These are phyloP conservation scores for Sisyra nigra DNA, from an alignment of 2,888 invertebrate species.

Conservation along the genomic window DNA sequence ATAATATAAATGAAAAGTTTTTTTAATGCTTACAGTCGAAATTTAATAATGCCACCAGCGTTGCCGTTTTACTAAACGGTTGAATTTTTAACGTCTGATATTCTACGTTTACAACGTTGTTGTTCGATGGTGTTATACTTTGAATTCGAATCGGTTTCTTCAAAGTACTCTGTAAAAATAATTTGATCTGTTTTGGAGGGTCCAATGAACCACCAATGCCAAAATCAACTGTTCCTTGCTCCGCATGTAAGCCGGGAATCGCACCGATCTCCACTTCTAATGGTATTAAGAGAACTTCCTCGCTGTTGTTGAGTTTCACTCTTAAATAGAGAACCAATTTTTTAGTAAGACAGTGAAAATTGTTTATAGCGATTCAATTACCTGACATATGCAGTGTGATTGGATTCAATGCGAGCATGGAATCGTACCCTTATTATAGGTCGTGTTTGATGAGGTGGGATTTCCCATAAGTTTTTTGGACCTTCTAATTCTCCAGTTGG, in stretches of 20 bases:
- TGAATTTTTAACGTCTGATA: constrained; percentile 48
- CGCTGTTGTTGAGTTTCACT: constrained; percentile 51
- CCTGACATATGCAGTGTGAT: constrained; percentile 74
- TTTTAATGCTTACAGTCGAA: constrained; percentile 45
- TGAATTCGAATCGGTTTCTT: constrained; percentile 49
- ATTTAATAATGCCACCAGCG: constrained; percentile 47
- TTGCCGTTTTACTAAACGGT: constrained; percentile 41
- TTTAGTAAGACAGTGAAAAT: not conserved
- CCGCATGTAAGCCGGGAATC: constrained; percentile 56
- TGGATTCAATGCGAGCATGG: constrained; percentile 57
- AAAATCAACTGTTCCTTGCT: constrained; percentile 65
- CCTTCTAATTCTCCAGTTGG: constrained; percentile 65
- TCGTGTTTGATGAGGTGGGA: constrained; percentile 77
- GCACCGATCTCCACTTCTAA: constrained; percentile 66
- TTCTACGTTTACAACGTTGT: constrained; percentile 47
- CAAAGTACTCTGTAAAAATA: constrained; percentile 49
- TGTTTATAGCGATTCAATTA: constrained; percentile 15
- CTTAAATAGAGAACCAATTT: constrained; percentile 35
- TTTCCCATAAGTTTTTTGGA: constrained; percentile 72
- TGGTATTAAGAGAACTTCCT: constrained; percentile 59
- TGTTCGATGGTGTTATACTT: constrained; percentile 39
- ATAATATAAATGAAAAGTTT: not conserved
- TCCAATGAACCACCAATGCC: constrained; percentile 61
- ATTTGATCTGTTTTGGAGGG: constrained; percentile 37
- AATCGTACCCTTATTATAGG: constrained; percentile 77